phyloP scores from a whole-genome alignment of 92 coral and sea anemone genomes.

The Palythoa caribaeorum region DNA sequence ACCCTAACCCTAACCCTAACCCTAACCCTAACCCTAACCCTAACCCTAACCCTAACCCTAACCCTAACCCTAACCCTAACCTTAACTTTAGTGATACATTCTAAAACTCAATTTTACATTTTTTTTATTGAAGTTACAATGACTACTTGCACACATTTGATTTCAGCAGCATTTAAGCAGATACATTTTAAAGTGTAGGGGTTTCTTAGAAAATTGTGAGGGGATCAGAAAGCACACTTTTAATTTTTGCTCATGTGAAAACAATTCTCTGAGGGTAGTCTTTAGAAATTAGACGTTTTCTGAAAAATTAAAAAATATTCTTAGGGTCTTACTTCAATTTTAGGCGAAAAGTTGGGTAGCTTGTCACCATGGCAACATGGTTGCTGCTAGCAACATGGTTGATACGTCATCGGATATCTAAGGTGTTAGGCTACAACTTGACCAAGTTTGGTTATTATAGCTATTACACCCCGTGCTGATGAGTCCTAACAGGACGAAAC shows the following conservation, averaged over 20 bases:
- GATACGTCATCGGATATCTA: too few relatives aligned
- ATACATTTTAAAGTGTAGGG: constrained; percentile 18
- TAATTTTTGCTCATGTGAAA: not conserved
- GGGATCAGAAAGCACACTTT: not conserved
- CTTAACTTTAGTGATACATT: constrained; percentile 28
- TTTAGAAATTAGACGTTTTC: not conserved
- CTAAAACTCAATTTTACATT: constrained; percentile 28
- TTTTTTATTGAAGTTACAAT: constrained; percentile 33
- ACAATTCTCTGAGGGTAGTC: constrained; percentile 34
- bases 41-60: too few relatives aligned
- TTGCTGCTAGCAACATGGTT: too few relatives aligned
- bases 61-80: not conserved
- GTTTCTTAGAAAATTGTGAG: constrained; percentile 12
- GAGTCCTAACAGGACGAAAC: too few relatives aligned
- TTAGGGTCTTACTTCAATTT: not conserved
- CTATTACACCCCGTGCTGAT: not conserved
- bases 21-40: too few relatives aligned
- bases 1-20: too few relatives aligned
- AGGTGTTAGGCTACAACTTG: not conserved
- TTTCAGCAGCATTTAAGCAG: constrained; percentile 27
- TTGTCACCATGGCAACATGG: too few relatives aligned
- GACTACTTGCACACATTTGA: constrained; percentile 1
- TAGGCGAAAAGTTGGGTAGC: too few relatives aligned
- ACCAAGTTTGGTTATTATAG: not conserved
- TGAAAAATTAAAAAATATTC: not conserved